Percentiles rank a stretch among this genome's conserved stretches.
These are phyloP conservation scores for Pterobdella sp. DNA, from an alignment of 2,888 invertebrate genomes.

Conservation along the genomic window DNA sequence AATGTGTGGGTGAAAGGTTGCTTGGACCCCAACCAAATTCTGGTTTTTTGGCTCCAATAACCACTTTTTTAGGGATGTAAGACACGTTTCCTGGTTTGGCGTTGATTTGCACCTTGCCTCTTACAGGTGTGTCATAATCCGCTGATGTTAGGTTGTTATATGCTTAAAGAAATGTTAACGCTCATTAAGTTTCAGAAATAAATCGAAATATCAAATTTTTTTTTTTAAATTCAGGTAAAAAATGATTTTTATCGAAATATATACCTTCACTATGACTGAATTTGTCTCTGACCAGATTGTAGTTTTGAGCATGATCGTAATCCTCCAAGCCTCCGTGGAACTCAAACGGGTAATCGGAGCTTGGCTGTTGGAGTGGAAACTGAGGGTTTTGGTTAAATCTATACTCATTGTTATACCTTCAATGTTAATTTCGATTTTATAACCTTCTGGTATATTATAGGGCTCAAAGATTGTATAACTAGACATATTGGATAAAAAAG, in stretches of 20 bases:
- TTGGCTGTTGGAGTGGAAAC: background rate
- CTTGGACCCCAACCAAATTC: conserved; percentile 31
- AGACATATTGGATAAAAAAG: no score
- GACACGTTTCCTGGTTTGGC: conserved; percentile 27
- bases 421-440: no score
- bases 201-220: no score
- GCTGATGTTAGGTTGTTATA: background rate
- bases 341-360: conserved; percentile 14
- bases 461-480: no score
- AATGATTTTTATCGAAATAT: background rate
- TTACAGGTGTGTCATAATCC: background rate
- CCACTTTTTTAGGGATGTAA: conserved; percentile 29
- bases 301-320: conserved; percentile 25
- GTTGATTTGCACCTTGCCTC: conserved; percentile 22
- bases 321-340: conserved; percentile 22
- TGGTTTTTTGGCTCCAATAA: conserved; percentile 7
- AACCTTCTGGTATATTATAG: no score
- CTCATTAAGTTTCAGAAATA: no score
- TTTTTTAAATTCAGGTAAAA: no score
- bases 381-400: no score
- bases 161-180: no score
- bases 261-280: conserved; percentile 3
- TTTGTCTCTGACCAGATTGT: background rate
- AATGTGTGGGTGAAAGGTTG: background rate
- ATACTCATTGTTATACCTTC: no score